Percentiles rank a stretch among this genome's conserved stretches.
Conservation (phyloP, 1,140 invertebrate genomes). For the Drosophila pruinosa region DNA sequence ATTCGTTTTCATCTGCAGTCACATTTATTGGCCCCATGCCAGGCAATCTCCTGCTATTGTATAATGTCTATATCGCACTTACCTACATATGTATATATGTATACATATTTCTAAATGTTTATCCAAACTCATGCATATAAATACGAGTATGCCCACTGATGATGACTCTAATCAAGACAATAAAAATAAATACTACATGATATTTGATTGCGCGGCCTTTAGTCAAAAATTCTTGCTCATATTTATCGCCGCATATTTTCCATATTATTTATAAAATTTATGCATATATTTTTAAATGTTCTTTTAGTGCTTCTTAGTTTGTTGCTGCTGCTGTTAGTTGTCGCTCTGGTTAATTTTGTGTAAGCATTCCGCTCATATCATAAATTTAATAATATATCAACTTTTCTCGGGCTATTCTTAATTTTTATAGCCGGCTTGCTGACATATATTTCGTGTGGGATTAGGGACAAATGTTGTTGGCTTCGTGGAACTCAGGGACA, state of each 20-base stretch:
- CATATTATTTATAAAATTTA: slow-evolving; percentile 49
- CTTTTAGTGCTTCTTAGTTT: slow-evolving; percentile 4
- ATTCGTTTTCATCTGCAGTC: slow-evolving; percentile 65
- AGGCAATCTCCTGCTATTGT: slow-evolving; percentile 63
- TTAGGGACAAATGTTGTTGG: slow-evolving; percentile 30
- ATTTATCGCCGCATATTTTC: slow-evolving; percentile 34
- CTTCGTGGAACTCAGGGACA: slow-evolving; percentile 3
- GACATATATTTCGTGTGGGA: slow-evolving; percentile 63
- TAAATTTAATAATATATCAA: slow-evolving; percentile 40
- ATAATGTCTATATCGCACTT: slow-evolving; percentile 62
- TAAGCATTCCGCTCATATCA: slow-evolving; percentile 37
- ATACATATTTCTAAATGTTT: slow-evolving; percentile 6
- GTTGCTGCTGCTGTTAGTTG: background rate
- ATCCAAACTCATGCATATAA: background rate
- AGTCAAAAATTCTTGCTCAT: slow-evolving; percentile 31
- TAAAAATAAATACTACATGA: slow-evolving; percentile 63
- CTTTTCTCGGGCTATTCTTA: slow-evolving; percentile 29
- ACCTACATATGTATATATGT: slow-evolving; percentile 31
- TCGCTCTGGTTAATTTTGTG: slow-evolving; percentile 22
- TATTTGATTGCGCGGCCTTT: slow-evolving; percentile 55
- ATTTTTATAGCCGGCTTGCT: slow-evolving; percentile 46
- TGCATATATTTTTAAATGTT: slow-evolving; percentile 13
- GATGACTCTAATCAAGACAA: slow-evolving; percentile 74
- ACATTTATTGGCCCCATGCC: slow-evolving; percentile 73
- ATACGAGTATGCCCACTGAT: slow-evolving; percentile 26